Evolutionary conservation across 37 sponge, comb jelly and placozoan species (phyloP), one percentile per base, ranked within the genome.

Genomic region (Petrosia ficiformis): DNA sequence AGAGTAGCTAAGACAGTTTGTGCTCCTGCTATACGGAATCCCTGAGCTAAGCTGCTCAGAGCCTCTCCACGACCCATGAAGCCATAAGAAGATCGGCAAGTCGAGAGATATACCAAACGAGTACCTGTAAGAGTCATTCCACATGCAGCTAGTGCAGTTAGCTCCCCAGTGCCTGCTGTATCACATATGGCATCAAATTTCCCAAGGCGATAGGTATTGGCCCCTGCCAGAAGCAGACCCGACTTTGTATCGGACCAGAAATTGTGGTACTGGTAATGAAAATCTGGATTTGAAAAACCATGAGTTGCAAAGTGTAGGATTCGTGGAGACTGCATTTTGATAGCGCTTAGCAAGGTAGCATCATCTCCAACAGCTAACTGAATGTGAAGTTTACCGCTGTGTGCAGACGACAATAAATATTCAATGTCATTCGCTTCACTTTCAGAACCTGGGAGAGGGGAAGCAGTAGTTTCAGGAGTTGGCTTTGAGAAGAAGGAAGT

Each of bases 161-260:
- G 32, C 61, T 79, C 80, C 1, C 80, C 80, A 24, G 80, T 79
- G 36, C 80, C 71, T 31, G 78, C 78, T 31, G 65, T 57, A 16
- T 1, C 32, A 42, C 34, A 56, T 28, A 77, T 77, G 1, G 2
- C 33, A 4, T 41, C 16, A 48, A 34, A 77, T 26, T 77, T 37
- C 1, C 57, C 68, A 67, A 3, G 2, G 14, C 25, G 65, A 43
- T 75, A 67, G 1, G 68, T 77, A 26, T 77, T 77, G 30, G 78
- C 68, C 19, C 78, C 78, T 44, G 78, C 78, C 21, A 75, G 25
- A 59, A 67, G 68, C 21, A 77, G 4, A 3, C 78, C 78, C 42
- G 78, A 77, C 40, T 58, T 67, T 16, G 78, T 77, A 68, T 77
- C 78, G 35, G 78, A 31, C 78, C 78, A 77, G 5, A 77, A 77